A percentile compares a stretch with the other conserved stretches of the same genome.
Conservation (phyloP, 1,140 invertebrate species). For the Steinernema khuongi region DNA sequence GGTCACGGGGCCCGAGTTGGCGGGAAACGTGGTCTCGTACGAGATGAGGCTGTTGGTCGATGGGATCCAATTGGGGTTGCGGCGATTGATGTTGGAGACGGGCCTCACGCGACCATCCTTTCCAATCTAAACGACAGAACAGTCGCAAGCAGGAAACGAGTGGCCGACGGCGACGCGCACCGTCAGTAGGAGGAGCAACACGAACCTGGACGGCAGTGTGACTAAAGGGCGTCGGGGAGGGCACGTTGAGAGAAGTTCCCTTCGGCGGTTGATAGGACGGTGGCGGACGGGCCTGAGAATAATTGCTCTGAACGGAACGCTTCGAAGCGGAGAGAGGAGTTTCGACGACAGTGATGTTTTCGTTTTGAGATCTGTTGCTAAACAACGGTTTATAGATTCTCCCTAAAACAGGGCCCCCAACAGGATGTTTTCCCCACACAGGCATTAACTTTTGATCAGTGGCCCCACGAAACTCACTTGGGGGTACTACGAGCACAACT, state of each 20-base stretch:
- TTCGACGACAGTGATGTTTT: constrained; percentile 6
- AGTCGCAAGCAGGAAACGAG: too few relatives aligned
- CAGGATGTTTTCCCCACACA: too few relatives aligned
- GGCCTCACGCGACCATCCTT: constrained; percentile 42
- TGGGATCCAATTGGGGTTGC: constrained; percentile 1
- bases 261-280: not conserved
- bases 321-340: not conserved
- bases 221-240: not conserved
- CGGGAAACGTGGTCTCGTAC: constrained; percentile 42
- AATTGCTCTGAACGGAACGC: not conserved
- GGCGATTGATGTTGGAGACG: constrained; percentile 13
- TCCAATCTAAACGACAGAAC: not conserved
- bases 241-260: not conserved
- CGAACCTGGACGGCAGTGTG: constrained; percentile 6
- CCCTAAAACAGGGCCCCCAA: not conserved
- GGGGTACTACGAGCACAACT: not conserved
- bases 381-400: not conserved
- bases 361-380: constrained; percentile 10
- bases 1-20: constrained; percentile 32
- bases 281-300: not conserved
- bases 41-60: not conserved
- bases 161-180: too few relatives aligned
- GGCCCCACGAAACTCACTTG: not conserved
- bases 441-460: not conserved
- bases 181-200: not conserved